phyloP scores from a whole-genome alignment of 2,888 invertebrate species.

The Agrotis clavis region DNA sequence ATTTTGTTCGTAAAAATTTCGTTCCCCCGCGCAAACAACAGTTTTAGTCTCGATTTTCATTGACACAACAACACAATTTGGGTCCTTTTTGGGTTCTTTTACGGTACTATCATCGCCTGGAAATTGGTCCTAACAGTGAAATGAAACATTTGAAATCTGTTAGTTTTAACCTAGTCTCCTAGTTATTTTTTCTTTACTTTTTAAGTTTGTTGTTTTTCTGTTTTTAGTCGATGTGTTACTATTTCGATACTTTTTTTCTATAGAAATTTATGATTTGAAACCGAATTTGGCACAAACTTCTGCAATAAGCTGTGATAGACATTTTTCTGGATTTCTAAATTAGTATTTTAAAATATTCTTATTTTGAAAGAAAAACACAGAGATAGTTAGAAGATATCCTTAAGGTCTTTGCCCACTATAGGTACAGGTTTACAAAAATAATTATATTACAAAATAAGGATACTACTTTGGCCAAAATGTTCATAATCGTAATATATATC shows the following conservation, averaged over 20 bases:
- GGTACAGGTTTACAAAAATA: no score
- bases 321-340: no score
- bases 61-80: background rate
- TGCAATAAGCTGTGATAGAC: no score
- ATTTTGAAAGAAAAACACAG: no score
- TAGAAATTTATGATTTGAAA: background rate
- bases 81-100: background rate
- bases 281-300: no score
- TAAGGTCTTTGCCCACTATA: no score
- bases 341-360: no score
- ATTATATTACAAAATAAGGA: slow-evolving; percentile 19
- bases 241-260: background rate
- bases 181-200: background rate
- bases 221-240: no score
- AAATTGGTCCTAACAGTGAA: background rate
- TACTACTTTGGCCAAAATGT: slow-evolving; percentile 46
- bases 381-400: no score
- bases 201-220: no score
- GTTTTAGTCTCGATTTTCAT: background rate
- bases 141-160: slow-evolving; percentile 6
- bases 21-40: background rate
- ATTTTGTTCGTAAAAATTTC: background rate
- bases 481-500: slow-evolving; percentile 76
- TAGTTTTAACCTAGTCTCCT: background rate
- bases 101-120: background rate